Percentiles rank a stretch among this genome's conserved stretches.
Conservation (phyloP, 1,140 invertebrate genomes). For the Cydia fagiglandana region DNA sequence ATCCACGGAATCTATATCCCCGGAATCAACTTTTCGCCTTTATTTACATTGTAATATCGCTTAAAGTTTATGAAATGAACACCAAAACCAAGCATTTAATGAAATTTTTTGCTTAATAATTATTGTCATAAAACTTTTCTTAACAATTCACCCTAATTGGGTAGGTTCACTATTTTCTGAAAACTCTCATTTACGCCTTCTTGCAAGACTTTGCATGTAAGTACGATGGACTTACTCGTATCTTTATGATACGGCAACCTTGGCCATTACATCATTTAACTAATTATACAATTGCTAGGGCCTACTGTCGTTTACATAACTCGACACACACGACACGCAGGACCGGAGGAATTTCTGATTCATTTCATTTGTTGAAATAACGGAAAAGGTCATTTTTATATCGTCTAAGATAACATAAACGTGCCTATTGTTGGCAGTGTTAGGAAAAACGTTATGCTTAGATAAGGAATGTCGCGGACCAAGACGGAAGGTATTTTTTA, state of each 20-base stretch:
- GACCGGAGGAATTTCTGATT: not conserved
- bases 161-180: no score
- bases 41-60: no score
- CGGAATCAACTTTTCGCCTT: no score
- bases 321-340: not conserved
- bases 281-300: not conserved
- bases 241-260: not conserved
- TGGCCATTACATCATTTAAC: not conserved
- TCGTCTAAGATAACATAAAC: not conserved
- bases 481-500: no score
- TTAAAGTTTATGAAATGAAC: no score
- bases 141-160: no score
- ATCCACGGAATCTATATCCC: no score
- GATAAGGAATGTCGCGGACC: not conserved
- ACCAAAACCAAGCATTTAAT: no score
- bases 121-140: no score
- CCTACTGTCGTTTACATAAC: not conserved
- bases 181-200: no score
- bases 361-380: not conserved
- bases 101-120: no score
- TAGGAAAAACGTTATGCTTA: not conserved
- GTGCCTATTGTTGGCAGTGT: not conserved
- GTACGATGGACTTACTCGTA: not conserved
- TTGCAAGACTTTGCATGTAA: not conserved
- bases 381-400: slow-evolving; percentile 7